Percentiles rank a stretch among this genome's conserved stretches.
phyloP scores from a whole-genome alignment of 2,113 vertebrate species.

The Colistium nudipinnis region DNA sequence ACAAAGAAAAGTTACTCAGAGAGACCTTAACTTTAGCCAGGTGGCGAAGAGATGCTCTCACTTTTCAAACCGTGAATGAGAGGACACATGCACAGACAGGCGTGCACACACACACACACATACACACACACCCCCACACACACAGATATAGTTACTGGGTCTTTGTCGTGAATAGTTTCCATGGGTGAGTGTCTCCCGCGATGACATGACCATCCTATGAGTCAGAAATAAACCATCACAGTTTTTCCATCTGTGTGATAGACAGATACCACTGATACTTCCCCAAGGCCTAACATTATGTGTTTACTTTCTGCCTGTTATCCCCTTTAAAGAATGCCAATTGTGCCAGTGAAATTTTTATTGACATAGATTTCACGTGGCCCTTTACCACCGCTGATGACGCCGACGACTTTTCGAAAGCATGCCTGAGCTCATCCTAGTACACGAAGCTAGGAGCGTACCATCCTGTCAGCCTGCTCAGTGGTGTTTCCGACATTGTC shows the following conservation, averaged over 20 bases:
- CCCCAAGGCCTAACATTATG: constrained; percentile 47
- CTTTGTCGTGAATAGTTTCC: constrained; percentile 72
- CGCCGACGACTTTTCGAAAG: constrained; percentile 44
- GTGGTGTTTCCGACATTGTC: constrained; percentile 40
- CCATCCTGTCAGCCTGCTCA: constrained; percentile 48
- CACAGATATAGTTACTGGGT: constrained; percentile 30
- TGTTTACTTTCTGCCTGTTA: constrained; percentile 48
- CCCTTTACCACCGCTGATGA: constrained; percentile 45
- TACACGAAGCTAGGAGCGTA: constrained; percentile 21
- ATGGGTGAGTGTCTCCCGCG: constrained; percentile 42
- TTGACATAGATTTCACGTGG: constrained; percentile 36
- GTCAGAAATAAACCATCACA: constrained; percentile 68
- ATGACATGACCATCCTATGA: constrained; percentile 64
- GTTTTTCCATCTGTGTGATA: constrained; percentile 66
- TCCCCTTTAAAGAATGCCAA: constrained; percentile 48
- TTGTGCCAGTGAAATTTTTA: constrained; percentile 20
- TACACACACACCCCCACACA: neutral
- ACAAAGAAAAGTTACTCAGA: constrained; percentile 11
- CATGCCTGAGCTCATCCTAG: constrained; percentile 34
- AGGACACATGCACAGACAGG: neutral
- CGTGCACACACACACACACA: constrained; percentile 1
- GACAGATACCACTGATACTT: constrained; percentile 64
- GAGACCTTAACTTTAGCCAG: constrained; percentile 12
- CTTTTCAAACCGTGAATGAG: neutral
- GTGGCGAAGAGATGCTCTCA: constrained; percentile 18